Evolutionary conservation across 92 coral and sea anemone genomes (phyloP).

Genomic region (Micromussa lordhowensis): DNA sequence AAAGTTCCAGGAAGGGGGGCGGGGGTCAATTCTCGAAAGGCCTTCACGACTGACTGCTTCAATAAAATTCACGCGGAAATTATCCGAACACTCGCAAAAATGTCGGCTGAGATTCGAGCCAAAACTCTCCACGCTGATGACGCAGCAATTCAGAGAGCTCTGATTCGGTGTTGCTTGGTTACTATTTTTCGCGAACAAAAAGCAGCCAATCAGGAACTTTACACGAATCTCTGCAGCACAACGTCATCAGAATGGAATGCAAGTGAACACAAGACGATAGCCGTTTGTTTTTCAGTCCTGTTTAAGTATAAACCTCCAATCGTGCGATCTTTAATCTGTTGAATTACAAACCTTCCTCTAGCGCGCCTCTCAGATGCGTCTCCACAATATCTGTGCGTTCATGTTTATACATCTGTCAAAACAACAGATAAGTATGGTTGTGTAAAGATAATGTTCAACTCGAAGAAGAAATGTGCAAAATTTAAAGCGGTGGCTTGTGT

Average conservation of each 20-base stretch:
- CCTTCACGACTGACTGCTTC: neutral
- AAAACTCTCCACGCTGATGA: too few relatives aligned
- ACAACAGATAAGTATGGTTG: neutral
- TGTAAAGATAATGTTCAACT: neutral
- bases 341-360: slow-evolving; percentile 77
- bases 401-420: slow-evolving; percentile 82
- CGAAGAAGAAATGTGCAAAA: neutral
- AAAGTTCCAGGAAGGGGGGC: too few relatives aligned
- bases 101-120: too few relatives aligned
- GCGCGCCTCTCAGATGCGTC: slow-evolving; percentile 88
- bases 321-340: neutral
- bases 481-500: neutral
- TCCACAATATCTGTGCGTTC: slow-evolving; percentile 87
- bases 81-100: too few relatives aligned
- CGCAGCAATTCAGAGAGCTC: neutral
- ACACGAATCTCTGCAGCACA: neutral
- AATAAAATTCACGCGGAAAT: too few relatives aligned
- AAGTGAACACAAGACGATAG: too few relatives aligned
- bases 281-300: neutral
- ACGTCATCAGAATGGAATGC: neutral
- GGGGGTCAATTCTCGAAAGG: too few relatives aligned
- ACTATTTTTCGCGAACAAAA: neutral
- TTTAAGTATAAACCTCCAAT: too few relatives aligned
- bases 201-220: neutral
- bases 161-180: neutral